phyloP scores from a whole-genome alignment of 2,888 invertebrate genomes.

The Drosophila planitibia region DNA sequence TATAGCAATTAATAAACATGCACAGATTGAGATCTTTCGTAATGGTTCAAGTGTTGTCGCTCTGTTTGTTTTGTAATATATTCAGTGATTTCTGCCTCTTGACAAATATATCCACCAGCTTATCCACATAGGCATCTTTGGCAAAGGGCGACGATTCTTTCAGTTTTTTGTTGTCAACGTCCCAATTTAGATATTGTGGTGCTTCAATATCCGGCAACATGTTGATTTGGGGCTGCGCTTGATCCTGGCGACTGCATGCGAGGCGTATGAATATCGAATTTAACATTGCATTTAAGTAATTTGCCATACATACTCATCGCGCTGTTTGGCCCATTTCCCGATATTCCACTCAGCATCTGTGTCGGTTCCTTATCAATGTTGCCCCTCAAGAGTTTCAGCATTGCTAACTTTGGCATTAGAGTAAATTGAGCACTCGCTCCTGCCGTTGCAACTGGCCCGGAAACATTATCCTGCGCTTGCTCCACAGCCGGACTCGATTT shows the following conservation, averaged over 20 bases:
- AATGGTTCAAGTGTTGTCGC: neutral
- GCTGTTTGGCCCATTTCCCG: neutral
- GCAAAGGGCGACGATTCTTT: slow-evolving; percentile 26
- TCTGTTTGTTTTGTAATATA: neutral
- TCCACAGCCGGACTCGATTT: slow-evolving; percentile 24
- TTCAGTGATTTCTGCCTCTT: slow-evolving; percentile 30
- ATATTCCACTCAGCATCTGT: neutral
- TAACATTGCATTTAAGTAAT: slow-evolving; percentile 25
- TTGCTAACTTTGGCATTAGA: neutral
- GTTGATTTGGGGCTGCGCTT: slow-evolving; percentile 14
- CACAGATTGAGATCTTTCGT: neutral
- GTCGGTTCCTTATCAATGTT: slow-evolving; percentile 5
- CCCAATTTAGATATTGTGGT: slow-evolving; percentile 65
- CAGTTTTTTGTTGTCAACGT: slow-evolving; percentile 42
- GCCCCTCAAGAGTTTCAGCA: slow-evolving; percentile 3
- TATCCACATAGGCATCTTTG: slow-evolving; percentile 57
- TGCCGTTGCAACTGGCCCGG: neutral
- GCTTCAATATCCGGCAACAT: slow-evolving; percentile 24
- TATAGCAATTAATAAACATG: neutral
- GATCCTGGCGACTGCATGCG: slow-evolving; percentile 33
- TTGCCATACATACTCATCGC: slow-evolving; percentile 33
- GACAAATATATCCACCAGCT: slow-evolving; percentile 46
- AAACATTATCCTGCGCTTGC: neutral
- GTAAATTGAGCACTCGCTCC: neutral
- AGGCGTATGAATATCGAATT: slow-evolving; percentile 20